A percentile compares a stretch with the other conserved stretches of the same genome.
phyloP scores from a whole-genome alignment of 2,888 invertebrate species.

The Mesoligia furuncula region DNA sequence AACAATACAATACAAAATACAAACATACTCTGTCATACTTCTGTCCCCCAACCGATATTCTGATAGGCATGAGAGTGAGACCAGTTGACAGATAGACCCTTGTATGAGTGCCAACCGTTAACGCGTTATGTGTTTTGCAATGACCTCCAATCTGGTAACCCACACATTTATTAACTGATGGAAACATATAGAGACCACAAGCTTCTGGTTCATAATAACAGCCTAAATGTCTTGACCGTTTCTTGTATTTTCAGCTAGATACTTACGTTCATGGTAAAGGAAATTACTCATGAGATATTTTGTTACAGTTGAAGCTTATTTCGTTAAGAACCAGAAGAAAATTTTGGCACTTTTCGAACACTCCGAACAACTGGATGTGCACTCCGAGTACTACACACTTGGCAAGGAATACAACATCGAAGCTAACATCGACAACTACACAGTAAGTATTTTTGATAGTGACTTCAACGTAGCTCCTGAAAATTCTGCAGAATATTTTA shows the following conservation, averaged over 20 bases:
- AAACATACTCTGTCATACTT: too few relatives aligned
- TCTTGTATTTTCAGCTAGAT: not conserved
- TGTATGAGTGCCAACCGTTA: not conserved
- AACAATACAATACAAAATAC: too few relatives aligned
- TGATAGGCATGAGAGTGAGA: not conserved
- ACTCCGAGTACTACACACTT: constrained; percentile 81
- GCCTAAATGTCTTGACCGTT: not conserved
- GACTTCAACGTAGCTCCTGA: not conserved
- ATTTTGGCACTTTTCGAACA: constrained; percentile 86
- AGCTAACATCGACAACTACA: constrained; percentile 81
- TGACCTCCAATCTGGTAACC: not conserved
- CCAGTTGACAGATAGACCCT: not conserved
- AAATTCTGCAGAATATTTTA: not conserved
- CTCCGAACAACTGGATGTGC: constrained; percentile 78
- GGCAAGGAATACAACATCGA: constrained; percentile 80
- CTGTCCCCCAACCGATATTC: not conserved
- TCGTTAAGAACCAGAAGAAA: constrained; percentile 81
- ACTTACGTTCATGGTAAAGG: too few relatives aligned
- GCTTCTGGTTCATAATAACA: not conserved
- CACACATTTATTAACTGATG: not conserved
- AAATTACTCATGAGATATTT: not conserved
- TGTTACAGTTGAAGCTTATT: constrained; percentile 71
- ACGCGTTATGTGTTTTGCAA: not conserved
- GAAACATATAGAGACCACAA: not conserved
- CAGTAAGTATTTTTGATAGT: constrained; percentile 71